Percentiles rank a stretch among this genome's conserved stretches.
Evolutionary conservation across 2,797 vertebrate genomes (phyloP).

Genomic region (Thunnus albacares): DNA sequence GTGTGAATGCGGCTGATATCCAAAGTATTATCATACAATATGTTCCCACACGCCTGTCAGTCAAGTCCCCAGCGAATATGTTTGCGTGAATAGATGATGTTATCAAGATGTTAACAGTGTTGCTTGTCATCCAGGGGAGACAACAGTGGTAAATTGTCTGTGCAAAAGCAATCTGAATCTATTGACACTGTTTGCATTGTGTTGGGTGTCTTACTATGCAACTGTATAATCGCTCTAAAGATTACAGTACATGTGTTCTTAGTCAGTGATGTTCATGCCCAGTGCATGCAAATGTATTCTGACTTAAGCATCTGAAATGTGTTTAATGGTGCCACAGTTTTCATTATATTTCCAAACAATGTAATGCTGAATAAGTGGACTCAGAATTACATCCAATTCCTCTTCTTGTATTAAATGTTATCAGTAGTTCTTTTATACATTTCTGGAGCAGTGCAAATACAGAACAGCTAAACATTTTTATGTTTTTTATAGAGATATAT

Average conservation of each 20-base stretch:
- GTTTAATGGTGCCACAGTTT: background rate
- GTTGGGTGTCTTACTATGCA: background rate
- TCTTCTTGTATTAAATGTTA: too few species aligned
- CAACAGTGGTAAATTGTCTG: slow-evolving; percentile 39
- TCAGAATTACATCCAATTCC: background rate
- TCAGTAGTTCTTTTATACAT: too few species aligned
- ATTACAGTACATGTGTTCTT: background rate
- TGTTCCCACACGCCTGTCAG: slow-evolving; percentile 51
- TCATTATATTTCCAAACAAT: background rate
- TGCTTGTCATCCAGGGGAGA: slow-evolving; percentile 36
- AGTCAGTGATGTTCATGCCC: background rate
- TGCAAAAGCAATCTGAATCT: slow-evolving; percentile 23
- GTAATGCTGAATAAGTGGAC: background rate
- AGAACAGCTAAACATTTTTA: too few species aligned
- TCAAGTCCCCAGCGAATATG: slow-evolving; percentile 42
- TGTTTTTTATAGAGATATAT: too few species aligned
- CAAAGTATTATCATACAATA: slow-evolving; percentile 51
- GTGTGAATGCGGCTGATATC: slow-evolving; percentile 40
- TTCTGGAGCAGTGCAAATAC: too few species aligned
- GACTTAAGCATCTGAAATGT: background rate
- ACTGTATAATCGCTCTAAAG: background rate
- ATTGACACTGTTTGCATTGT: slow-evolving; percentile 29
- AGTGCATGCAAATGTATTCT: background rate
- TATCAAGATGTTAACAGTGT: slow-evolving; percentile 62
- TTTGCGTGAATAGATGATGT: slow-evolving; percentile 51